Evolutionary conservation across 2,797 vertebrate species (phyloP).

Genomic region (Argyrosomus regius): DNA sequence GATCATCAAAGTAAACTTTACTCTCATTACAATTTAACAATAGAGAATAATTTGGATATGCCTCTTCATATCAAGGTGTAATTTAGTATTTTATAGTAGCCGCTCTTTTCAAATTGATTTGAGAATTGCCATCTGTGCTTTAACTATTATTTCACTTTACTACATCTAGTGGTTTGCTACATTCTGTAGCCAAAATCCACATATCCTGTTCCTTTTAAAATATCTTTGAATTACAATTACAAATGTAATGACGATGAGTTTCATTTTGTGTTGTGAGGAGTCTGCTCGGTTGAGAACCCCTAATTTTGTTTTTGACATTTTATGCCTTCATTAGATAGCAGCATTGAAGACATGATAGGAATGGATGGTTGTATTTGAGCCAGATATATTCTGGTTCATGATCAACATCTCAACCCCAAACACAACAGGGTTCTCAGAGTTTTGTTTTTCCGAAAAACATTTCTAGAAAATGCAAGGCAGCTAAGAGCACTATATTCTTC

Average conservation of each 20-base stretch:
- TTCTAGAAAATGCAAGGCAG: not conserved
- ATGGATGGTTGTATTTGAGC: not conserved
- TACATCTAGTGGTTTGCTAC: not conserved
- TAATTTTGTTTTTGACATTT: not conserved
- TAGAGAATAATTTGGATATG: not conserved
- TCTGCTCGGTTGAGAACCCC: not conserved
- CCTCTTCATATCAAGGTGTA: not conserved
- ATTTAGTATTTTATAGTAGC: conserved; percentile 5
- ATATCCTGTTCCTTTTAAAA: not conserved
- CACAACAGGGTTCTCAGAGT: too few relatives aligned
- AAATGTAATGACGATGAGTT: not conserved
- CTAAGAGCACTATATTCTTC: not conserved
- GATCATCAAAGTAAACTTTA: not conserved
- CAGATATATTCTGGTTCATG: not conserved
- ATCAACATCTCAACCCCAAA: not conserved
- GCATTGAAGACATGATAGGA: not conserved
- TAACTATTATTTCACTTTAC: not conserved
- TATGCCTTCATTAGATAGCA: not conserved
- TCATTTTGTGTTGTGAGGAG: not conserved
- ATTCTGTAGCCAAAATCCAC: not conserved
- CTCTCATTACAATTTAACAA: not conserved
- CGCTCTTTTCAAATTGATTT: conserved; percentile 4
- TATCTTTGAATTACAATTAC: not conserved
- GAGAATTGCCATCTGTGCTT: not conserved
- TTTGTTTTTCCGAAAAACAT: not conserved